Base-by-base conservation (phyloP, 2,113 vertebrate genomes). In the Grantiella picta region DNA sequence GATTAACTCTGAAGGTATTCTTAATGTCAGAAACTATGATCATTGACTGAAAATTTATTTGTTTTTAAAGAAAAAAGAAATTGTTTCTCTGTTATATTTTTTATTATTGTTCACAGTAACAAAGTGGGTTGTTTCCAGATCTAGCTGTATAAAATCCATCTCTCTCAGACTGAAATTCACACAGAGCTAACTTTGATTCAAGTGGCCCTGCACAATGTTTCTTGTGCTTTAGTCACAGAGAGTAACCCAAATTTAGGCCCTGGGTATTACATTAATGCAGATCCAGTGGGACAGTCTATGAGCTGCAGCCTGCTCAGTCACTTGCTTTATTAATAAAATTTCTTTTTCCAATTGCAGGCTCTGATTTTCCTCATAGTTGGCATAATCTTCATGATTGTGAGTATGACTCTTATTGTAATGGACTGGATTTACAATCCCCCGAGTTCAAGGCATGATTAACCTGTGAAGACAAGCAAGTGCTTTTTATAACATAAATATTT, bases 351-450 rank as follows among this genome's bases (percentile, higher is more conserved):
- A 90, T 97, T 95, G 7, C 97, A 99, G 99, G 99, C 99, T 57
- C 29, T 97, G 56, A 64, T 99, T 96, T 99, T 99, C 95, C 98
- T 99, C 35, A 94, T 98, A 71, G 92, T 98, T 87, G 99, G 99
- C 60, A 77, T 99, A 61, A 94, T 99, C 96, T 99, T 99, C 96
- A 99, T 99, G 99, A 96, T 99, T 54, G 98, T 98, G 97, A 99
- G 99, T 97, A 98, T 99, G 98, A 97, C 98, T 9, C 99, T 99
- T 94, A 99, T 99, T 94, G 96, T 98, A 83, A 96, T 98, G 38
- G 99, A 99, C 97, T 99, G 99, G 99, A 98, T 99, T 97, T 98
- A 99, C 97, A 98, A 99, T 93, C 97, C 99, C 17, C 82, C 98
- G 1, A 97, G 98, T 91, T 98, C 98, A 36, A 96, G 97, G 65